These are phyloP conservation scores for Eupithecia vulgata DNA, from an alignment of 2,888 invertebrate genomes.

Conservation along the genomic window DNA sequence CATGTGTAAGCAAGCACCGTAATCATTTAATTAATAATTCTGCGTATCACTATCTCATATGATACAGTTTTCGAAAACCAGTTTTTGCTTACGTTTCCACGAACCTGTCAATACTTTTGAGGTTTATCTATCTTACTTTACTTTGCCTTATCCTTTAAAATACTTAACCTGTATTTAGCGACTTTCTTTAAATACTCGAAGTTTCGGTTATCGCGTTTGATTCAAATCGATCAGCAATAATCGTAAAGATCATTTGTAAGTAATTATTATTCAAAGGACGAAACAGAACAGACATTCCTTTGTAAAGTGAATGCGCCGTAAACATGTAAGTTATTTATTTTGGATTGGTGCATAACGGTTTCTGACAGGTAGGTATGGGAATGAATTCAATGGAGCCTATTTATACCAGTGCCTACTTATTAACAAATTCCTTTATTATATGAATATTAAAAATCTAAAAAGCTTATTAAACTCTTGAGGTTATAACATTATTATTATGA, in stretches of 20 bases:
- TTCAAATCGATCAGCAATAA: slow-evolving; percentile 22
- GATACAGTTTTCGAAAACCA: slow-evolving; percentile 39
- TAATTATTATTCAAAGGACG: slow-evolving; percentile 65
- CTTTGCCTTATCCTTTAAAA: background rate
- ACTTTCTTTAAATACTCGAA: background rate
- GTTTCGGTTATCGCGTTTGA: slow-evolving; percentile 14
- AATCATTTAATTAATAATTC: slow-evolving; percentile 40
- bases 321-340: slow-evolving; percentile 70
- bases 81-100: slow-evolving; percentile 27
- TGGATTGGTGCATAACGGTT: slow-evolving; percentile 71
- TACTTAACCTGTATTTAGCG: background rate
- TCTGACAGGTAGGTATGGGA: slow-evolving; percentile 54
- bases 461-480: background rate
- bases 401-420: slow-evolving; percentile 37
- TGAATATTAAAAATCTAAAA: background rate
- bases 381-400: slow-evolving; percentile 61
- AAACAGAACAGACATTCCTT: slow-evolving; percentile 60
- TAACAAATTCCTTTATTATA: background rate
- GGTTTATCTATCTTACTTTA: background rate
- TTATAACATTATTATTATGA: background rate
- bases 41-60: slow-evolving; percentile 24
- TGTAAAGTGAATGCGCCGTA: slow-evolving; percentile 54
- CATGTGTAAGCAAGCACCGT: slow-evolving; percentile 56
- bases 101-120: slow-evolving; percentile 26
- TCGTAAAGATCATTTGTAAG: slow-evolving; percentile 44